Evolutionary conservation across 2,888 invertebrate genomes (phyloP).

Genomic region (Drosophila rubida): DNA sequence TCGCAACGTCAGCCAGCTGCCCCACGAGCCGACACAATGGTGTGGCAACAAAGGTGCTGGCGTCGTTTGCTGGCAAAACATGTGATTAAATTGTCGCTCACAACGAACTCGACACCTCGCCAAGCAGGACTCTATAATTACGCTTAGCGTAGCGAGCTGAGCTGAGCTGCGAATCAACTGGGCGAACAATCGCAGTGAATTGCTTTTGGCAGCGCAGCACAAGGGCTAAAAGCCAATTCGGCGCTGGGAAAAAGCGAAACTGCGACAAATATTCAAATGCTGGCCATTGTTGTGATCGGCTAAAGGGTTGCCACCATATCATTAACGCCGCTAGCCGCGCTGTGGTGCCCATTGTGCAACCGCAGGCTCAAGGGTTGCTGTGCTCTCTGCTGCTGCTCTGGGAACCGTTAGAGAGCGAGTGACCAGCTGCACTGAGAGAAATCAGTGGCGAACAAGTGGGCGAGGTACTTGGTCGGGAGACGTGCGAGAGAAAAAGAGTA

Average conservation of each 20-base stretch:
- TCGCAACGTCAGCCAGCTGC: constrained; percentile 62
- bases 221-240: constrained; percentile 52
- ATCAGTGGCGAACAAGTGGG: too few species aligned
- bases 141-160: constrained; percentile 12
- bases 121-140: constrained; percentile 60
- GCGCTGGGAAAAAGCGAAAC: constrained; percentile 55
- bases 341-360: constrained; percentile 79
- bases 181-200: constrained; percentile 45
- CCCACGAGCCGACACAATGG: constrained; percentile 53
- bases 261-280: constrained; percentile 73
- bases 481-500: too few species aligned
- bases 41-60: constrained; percentile 47
- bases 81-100: constrained; percentile 73
- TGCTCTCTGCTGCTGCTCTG: constrained; percentile 34
- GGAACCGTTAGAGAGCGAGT: constrained; percentile 47
- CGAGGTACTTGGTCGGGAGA: too few species aligned
- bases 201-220: neutral
- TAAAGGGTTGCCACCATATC: constrained; percentile 76
- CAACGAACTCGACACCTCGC: constrained; percentile 75
- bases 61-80: constrained; percentile 59
- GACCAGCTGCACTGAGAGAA: constrained; percentile 44
- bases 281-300: constrained; percentile 59
- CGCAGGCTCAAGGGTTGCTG: constrained; percentile 60
- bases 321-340: constrained; percentile 78
- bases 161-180: constrained; percentile 52